Percentiles rank a stretch among this genome's conserved stretches.
phyloP scores from a whole-genome alignment of 2,797 vertebrate genomes.

The Alexandromys oeconomus region DNA sequence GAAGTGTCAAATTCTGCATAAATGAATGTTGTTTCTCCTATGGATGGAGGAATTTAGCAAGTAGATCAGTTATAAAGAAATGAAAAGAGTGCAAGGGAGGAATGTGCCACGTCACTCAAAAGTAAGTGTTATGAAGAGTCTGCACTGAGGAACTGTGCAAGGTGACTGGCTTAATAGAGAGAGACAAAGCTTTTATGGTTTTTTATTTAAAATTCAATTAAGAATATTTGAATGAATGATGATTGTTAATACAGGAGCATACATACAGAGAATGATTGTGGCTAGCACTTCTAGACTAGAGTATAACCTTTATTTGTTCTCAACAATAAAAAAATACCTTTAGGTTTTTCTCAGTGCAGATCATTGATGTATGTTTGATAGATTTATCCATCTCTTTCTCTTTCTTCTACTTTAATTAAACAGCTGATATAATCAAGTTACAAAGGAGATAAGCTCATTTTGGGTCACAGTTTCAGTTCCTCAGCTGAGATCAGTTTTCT shows the following conservation, averaged over 20 bases:
- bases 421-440: not conserved
- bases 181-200: not conserved
- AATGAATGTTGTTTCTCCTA: slow-evolving; percentile 19
- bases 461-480: not conserved
- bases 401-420: not conserved
- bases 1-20: slow-evolving; percentile 10
- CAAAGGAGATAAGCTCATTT: too few relatives aligned
- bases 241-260: not conserved
- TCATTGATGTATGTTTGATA: not conserved
- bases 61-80: slow-evolving; percentile 59
- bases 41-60: slow-evolving; percentile 49
- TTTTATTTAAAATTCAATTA: not conserved
- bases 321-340: not conserved
- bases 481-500: too few relatives aligned
- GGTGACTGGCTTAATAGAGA: not conserved
- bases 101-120: slow-evolving; percentile 21
- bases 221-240: not conserved
- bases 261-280: not conserved
- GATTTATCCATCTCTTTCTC: not conserved
- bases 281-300: not conserved
- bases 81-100: not conserved
- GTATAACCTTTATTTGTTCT: not conserved
- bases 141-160: not conserved
- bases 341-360: not conserved
- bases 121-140: not conserved